These are phyloP conservation scores for Zoroaster sp. DNA, from an alignment of 53 echinoderm and acorn worm species.

Conservation along the genomic window DNA sequence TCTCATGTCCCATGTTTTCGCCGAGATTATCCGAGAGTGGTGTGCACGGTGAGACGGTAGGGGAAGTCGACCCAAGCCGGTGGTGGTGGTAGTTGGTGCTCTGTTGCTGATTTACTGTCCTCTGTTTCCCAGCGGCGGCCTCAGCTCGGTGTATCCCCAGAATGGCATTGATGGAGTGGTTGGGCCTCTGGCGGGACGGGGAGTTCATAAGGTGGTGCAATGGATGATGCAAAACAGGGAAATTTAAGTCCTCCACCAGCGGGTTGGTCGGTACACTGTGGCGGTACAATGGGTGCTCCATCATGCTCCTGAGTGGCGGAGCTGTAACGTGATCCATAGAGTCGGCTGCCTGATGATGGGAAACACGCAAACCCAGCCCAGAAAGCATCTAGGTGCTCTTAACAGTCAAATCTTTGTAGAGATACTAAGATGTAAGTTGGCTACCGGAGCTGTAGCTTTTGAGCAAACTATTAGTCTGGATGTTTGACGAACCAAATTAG, in stretches of 20 bases:
- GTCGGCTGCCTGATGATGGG: neutral
- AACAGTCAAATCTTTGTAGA: neutral
- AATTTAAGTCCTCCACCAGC: neutral
- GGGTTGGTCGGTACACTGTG: neutral
- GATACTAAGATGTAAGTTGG: too few species aligned
- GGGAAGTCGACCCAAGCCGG: slow-evolving; percentile 8
- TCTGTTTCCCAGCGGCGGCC: neutral
- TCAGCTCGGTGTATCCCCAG: slow-evolving; percentile 56
- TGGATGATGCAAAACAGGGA: neutral
- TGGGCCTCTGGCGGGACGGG: slow-evolving; percentile 38
- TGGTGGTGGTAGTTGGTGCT: neutral
- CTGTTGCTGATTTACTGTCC: neutral
- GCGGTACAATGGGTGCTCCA: neutral
- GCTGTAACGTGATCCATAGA: slow-evolving; percentile 13
- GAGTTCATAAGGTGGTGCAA: neutral
- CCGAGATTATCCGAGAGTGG: neutral
- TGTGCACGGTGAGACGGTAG: slow-evolving; percentile 17
- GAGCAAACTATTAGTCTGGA: too few species aligned
- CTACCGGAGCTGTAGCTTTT: too few species aligned
- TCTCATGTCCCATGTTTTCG: neutral
- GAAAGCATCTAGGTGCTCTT: neutral
- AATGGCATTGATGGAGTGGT: slow-evolving; percentile 79
- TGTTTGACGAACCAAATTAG: too few species aligned
- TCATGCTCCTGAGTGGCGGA: neutral
- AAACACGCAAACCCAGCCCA: slow-evolving; percentile 10